These are phyloP conservation scores for Cheilosia variabilis DNA, from an alignment of 2,888 invertebrate genomes.

Conservation along the genomic window DNA sequence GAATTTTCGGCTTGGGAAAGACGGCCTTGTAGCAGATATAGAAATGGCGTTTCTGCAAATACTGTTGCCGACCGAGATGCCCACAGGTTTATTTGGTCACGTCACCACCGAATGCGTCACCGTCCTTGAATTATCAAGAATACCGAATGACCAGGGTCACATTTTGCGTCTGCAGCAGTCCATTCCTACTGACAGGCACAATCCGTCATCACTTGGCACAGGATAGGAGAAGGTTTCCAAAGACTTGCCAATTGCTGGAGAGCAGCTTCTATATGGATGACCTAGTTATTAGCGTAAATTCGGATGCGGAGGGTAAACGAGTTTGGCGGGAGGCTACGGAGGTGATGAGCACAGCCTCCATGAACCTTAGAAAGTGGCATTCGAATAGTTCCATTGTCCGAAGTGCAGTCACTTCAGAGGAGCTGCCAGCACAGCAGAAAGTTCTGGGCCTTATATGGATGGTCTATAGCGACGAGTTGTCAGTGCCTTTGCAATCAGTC, in stretches of 20 bases:
- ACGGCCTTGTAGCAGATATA: background rate
- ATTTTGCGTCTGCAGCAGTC: constrained; percentile 24
- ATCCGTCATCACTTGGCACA: background rate
- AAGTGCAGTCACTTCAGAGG: constrained; percentile 2
- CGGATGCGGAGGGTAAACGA: constrained; percentile 8
- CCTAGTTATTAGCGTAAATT: constrained; percentile 23
- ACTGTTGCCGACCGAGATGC: background rate
- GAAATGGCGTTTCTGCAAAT: background rate
- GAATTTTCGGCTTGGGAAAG: constrained; percentile 30
- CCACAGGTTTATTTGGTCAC: constrained; percentile 14
- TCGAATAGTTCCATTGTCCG: constrained; percentile 25
- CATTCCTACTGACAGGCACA: constrained; percentile 20
- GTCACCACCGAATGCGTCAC: background rate
- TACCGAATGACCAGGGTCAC: constrained; percentile 36
- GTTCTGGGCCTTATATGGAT: constrained; percentile 29
- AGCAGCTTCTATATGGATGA: constrained; percentile 36
- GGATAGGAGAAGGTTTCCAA: background rate
- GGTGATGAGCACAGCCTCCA: constrained; percentile 20
- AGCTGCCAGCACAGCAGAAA: constrained; percentile 17
- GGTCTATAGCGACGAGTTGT: constrained; percentile 14
- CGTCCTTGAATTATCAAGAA: constrained; percentile 14
- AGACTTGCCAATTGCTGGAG: constrained; percentile 22
- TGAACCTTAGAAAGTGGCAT: constrained; percentile 34
- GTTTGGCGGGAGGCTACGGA: constrained; percentile 3
- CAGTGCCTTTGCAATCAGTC: constrained; percentile 15